Conservation (phyloP, 2,113 vertebrate species). For the Archocentrus centrarchus region DNA sequence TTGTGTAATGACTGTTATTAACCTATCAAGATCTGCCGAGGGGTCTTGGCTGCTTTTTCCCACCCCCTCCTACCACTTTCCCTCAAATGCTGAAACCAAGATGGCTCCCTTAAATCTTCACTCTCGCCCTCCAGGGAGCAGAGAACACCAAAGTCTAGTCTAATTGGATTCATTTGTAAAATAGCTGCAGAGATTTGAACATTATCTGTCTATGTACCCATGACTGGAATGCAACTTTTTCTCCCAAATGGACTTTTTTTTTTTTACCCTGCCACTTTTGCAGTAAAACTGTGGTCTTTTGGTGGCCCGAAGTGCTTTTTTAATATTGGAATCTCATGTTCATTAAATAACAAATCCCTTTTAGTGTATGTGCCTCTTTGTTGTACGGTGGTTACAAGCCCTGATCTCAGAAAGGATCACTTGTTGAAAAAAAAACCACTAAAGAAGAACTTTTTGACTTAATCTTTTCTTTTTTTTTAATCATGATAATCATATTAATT, state of each 20-base stretch:
- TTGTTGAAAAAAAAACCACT: constrained; percentile 44
- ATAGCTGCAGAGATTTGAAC: constrained; percentile 69
- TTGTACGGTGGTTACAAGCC: constrained; percentile 8
- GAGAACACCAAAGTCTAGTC: constrained; percentile 66
- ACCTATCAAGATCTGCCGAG: constrained; percentile 76
- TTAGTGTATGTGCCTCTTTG: constrained; percentile 31
- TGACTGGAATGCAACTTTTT: constrained; percentile 75
- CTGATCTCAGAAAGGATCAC: constrained; percentile 39
- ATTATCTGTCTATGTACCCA: constrained; percentile 81
- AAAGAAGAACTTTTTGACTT: constrained; percentile 13
- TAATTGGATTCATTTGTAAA: constrained; percentile 80
- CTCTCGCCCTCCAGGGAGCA: constrained; percentile 52
- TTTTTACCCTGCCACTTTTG: constrained; percentile 47
- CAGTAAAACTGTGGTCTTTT: constrained; percentile 38
- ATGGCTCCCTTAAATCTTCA: constrained; percentile 60
- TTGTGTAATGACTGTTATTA: constrained; percentile 77
- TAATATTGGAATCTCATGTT: constrained; percentile 61
- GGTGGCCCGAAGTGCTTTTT: constrained; percentile 46
- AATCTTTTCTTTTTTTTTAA: not conserved
- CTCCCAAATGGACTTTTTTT: constrained; percentile 42
- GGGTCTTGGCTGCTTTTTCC: constrained; percentile 56
- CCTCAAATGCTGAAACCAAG: constrained; percentile 66
- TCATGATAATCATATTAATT: constrained; percentile 22
- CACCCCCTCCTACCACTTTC: constrained; percentile 60
- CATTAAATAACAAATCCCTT: constrained; percentile 57